Percentiles rank a stretch among this genome's conserved stretches.
phyloP scores from a whole-genome alignment of 2,888 invertebrate genomes.

The Anaspis maculata region DNA sequence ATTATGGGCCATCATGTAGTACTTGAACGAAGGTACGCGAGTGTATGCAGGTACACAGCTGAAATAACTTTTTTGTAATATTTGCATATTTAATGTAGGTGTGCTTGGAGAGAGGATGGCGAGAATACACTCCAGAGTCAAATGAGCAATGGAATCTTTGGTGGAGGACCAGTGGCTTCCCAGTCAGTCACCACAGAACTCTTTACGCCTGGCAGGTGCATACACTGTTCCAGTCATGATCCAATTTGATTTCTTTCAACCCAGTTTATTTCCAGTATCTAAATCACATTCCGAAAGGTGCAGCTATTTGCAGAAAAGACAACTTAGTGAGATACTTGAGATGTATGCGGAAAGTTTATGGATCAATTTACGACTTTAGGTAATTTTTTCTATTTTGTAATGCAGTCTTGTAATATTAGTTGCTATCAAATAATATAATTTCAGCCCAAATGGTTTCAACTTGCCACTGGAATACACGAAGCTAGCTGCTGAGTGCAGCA shows the following conservation, averaged over 20 bases:
- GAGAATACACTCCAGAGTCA: slow-evolving; percentile 58
- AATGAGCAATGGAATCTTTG: slow-evolving; percentile 74
- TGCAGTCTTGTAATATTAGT: too few species aligned
- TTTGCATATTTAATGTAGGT: slow-evolving; percentile 45
- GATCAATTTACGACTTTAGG: slow-evolving; percentile 78
- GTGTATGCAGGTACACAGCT: not conserved
- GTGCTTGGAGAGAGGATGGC: slow-evolving; percentile 73
- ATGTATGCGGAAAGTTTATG: slow-evolving; percentile 75
- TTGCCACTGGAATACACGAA: slow-evolving; percentile 78
- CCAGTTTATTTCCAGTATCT: slow-evolving; percentile 58
- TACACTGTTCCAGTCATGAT: too few species aligned
- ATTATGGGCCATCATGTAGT: too few species aligned
- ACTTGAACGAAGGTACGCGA: too few species aligned
- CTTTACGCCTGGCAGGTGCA: slow-evolving; percentile 65
- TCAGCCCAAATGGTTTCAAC: slow-evolving; percentile 71
- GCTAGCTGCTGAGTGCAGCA: slow-evolving; percentile 69
- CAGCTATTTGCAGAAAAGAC: slow-evolving; percentile 78
- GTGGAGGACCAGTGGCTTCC: slow-evolving; percentile 76
- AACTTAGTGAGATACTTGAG: slow-evolving; percentile 67
- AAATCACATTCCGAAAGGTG: slow-evolving; percentile 78
- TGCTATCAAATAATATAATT: too few species aligned
- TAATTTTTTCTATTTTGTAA: slow-evolving; percentile 30
- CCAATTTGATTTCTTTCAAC: too few species aligned
- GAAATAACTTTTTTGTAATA: slow-evolving; percentile 8
- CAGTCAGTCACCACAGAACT: slow-evolving; percentile 53